These are phyloP conservation scores for Toxotes lorentzi DNA, from an alignment of 2,797 vertebrate species.

Conservation along the genomic window DNA sequence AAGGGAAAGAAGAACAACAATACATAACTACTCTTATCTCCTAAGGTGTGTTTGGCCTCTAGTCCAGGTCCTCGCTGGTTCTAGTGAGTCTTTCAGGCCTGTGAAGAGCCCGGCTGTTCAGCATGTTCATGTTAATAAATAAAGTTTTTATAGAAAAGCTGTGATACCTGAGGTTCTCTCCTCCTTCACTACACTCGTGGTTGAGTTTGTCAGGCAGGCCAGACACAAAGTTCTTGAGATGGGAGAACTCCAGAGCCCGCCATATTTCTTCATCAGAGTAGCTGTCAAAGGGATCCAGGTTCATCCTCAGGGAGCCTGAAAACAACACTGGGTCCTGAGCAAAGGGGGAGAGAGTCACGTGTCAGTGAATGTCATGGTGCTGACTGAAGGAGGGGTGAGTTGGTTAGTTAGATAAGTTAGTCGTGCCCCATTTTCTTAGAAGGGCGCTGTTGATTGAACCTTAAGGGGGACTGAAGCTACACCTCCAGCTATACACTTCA, in stretches of 20 bases:
- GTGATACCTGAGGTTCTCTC: conserved; percentile 94
- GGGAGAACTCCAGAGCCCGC: conserved; percentile 92
- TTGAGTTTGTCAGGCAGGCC: conserved; percentile 90
- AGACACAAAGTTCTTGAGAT: conserved; percentile 93
- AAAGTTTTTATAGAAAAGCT: not conserved
- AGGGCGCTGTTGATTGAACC: too few species aligned
- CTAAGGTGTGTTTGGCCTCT: not conserved
- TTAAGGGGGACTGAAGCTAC: not conserved
- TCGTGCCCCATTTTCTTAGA: not conserved
- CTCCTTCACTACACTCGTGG: conserved; percentile 95
- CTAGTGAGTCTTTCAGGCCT: too few species aligned
- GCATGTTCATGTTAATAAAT: too few species aligned
- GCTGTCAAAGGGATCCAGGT: conserved; percentile 93
- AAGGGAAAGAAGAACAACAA: not conserved
- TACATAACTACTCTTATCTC: not conserved
- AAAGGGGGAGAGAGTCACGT: too few species aligned
- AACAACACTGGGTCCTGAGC: conserved; percentile 94
- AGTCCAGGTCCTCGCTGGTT: not conserved
- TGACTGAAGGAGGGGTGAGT: too few species aligned
- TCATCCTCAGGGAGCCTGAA: conserved; percentile 97
- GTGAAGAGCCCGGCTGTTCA: too few species aligned
- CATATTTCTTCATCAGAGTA: conserved; percentile 94
- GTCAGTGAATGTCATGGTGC: not conserved
- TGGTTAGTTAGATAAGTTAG: not conserved
- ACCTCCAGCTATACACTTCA: not conserved